A percentile compares a stretch with the other conserved stretches of the same genome.
Conservation (phyloP, 2,113 vertebrate genomes). For the Aepyceros melampus region DNA sequence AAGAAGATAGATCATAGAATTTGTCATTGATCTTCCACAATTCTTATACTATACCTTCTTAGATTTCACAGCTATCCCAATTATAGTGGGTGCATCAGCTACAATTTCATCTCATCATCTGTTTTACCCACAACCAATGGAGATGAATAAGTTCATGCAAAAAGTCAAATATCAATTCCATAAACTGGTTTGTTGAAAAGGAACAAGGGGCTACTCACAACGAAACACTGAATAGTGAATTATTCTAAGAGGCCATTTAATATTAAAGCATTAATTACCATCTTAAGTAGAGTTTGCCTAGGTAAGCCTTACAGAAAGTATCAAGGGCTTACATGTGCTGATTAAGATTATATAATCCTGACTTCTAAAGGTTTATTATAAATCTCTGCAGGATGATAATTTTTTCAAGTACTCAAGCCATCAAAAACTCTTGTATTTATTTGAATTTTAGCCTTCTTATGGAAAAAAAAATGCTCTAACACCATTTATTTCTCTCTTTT, state of each 20-base stretch:
- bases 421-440: neutral
- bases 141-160: neutral
- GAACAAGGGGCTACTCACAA: neutral
- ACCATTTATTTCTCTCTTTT: neutral
- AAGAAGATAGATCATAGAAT: neutral
- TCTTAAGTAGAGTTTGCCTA: neutral
- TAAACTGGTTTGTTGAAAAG: neutral
- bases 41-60: neutral
- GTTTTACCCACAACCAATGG: neutral
- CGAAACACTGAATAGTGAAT: neutral
- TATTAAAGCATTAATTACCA: neutral
- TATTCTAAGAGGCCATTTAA: neutral
- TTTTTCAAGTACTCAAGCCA: neutral
- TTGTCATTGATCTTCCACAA: neutral
- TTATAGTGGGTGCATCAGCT: neutral
- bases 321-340: neutral
- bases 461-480: neutral
- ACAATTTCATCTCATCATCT: neutral
- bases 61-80: neutral
- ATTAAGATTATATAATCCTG: neutral
- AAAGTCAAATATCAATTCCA: neutral
- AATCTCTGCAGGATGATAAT: neutral
- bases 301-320: neutral
- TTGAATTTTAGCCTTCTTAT: neutral
- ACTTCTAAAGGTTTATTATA: neutral